Conservation (phyloP, 23 tunicate species). For the Phallusia fumigata region DNA sequence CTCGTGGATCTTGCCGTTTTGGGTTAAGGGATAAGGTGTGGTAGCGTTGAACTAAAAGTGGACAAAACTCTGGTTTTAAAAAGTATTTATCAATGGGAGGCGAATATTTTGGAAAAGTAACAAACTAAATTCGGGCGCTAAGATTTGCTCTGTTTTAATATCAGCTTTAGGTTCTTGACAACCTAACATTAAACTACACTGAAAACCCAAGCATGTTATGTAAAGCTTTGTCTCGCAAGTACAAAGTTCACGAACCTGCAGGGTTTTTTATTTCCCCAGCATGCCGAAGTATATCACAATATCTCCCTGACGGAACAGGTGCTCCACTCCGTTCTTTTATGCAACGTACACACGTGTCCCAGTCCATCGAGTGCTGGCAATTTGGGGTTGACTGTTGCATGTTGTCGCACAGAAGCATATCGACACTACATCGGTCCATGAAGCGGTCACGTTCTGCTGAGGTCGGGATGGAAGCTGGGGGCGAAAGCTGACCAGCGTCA, state of each 20-base stretch:
- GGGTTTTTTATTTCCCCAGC: neutral
- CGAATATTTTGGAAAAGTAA: too few relatives aligned
- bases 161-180: too few relatives aligned
- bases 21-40: neutral
- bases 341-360: slow-evolving; percentile 1
- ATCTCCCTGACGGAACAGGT: neutral
- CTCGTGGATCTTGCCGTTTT: neutral
- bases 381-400: neutral
- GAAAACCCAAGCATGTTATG: too few relatives aligned
- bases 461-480: neutral
- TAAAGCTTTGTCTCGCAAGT: too few relatives aligned
- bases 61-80: neutral
- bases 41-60: neutral
- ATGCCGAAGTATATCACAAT: neutral
- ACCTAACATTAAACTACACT: too few relatives aligned
- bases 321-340: neutral
- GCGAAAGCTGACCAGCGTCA: neutral
- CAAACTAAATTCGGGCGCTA: too few relatives aligned
- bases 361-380: neutral
- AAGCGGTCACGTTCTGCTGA: neutral
- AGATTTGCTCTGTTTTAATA: too few relatives aligned
- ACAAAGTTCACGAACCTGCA: neutral
- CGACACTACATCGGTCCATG: neutral
- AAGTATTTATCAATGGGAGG: too few relatives aligned
- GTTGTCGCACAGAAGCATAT: neutral